Conservation (phyloP, 2,888 invertebrate genomes). For the Spisula subtruncata region DNA sequence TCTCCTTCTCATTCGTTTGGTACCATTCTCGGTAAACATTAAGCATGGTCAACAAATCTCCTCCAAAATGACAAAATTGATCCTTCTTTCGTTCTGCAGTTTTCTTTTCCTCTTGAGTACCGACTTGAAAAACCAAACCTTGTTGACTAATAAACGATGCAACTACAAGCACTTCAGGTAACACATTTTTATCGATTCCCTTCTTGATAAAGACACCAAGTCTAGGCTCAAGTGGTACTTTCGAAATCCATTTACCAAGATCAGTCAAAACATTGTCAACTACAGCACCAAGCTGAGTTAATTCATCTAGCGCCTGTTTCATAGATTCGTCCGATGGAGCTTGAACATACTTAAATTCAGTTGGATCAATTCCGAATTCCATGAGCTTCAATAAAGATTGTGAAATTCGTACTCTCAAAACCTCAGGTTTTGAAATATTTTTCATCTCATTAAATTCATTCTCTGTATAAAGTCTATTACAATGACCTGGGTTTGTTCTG, state of each 20-base stretch:
- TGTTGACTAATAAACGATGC: slow-evolving; percentile 82
- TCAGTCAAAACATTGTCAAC: slow-evolving; percentile 80
- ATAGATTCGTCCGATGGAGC: slow-evolving; percentile 76
- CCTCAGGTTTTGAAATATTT: slow-evolving; percentile 84
- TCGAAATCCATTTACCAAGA: slow-evolving; percentile 83
- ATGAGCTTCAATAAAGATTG: slow-evolving; percentile 84
- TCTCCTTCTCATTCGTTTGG: slow-evolving; percentile 74
- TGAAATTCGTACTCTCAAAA: slow-evolving; percentile 83
- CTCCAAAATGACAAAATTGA: slow-evolving; percentile 80
- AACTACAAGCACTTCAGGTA: slow-evolving; percentile 82
- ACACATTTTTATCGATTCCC: slow-evolving; percentile 74
- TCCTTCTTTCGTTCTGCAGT: slow-evolving; percentile 80
- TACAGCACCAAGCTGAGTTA: slow-evolving; percentile 83
- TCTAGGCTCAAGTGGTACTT: slow-evolving; percentile 84
- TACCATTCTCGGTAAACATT: slow-evolving; percentile 82
- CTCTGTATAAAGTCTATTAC: slow-evolving; percentile 86
- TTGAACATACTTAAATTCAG: slow-evolving; percentile 86
- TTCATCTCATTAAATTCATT: slow-evolving; percentile 83
- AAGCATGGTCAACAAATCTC: slow-evolving; percentile 83
- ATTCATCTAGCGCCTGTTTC: slow-evolving; percentile 76
- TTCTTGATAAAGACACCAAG: slow-evolving; percentile 79
- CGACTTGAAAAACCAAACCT: slow-evolving; percentile 82
- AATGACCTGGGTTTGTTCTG: slow-evolving; percentile 86
- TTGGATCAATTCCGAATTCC: slow-evolving; percentile 83
- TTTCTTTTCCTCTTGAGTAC: slow-evolving; percentile 78